Conservation (phyloP, 2,113 vertebrate genomes). For the Kryptolebias marmoratus region DNA sequence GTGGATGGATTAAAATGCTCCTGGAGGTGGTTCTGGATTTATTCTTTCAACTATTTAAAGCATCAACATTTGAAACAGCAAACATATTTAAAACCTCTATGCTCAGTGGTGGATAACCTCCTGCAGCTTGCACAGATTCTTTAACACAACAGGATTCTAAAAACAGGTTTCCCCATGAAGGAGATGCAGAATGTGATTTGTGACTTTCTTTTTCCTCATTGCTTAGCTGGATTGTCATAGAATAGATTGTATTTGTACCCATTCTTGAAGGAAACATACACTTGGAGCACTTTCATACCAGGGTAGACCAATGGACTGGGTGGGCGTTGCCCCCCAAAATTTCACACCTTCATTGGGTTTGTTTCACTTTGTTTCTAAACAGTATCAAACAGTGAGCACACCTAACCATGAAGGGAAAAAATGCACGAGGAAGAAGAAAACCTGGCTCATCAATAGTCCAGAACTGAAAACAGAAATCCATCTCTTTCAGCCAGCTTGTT, state of each 20-base stretch:
- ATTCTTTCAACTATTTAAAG: not conserved
- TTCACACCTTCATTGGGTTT: not conserved
- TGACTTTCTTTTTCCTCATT: no score
- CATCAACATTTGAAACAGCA: not conserved
- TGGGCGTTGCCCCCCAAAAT: not conserved
- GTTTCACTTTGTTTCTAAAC: not conserved
- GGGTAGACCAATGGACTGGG: no score
- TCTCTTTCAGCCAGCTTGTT: no score
- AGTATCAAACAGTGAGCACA: not conserved
- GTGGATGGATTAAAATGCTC: slow-evolving; percentile 13
- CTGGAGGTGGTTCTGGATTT: slow-evolving; percentile 37
- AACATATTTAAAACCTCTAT: not conserved
- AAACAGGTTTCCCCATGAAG: not conserved
- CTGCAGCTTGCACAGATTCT: not conserved
- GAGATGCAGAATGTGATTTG: not conserved
- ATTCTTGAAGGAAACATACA: no score
- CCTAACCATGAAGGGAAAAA: not conserved
- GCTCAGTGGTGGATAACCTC: not conserved
- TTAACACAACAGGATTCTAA: not conserved
- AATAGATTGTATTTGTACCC: no score
- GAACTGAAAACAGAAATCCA: no score
- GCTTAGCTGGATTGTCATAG: no score
- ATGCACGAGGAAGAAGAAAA: no score
- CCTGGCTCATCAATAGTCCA: no score
- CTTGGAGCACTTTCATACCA: no score